Percentiles rank a stretch among this genome's conserved stretches.
Conservation (phyloP, 2,888 invertebrate genomes). For the Pseudoips prasinana region DNA sequence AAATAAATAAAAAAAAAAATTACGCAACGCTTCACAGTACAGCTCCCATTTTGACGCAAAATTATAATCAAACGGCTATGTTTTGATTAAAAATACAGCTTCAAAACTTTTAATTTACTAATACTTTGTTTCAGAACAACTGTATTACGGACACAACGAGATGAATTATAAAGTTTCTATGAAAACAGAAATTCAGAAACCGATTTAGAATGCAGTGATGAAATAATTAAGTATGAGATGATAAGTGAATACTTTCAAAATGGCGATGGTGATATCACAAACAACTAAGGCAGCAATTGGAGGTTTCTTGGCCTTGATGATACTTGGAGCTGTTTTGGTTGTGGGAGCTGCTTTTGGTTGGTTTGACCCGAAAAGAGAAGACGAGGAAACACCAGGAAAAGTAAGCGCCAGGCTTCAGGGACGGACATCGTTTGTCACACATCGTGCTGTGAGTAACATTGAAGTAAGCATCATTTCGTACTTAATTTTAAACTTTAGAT, state of each 20-base stretch:
- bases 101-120: no score
- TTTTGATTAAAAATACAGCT: no score
- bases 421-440: conserved; percentile 71
- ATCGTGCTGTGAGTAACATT: conserved; percentile 67
- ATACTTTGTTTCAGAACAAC: not conserved
- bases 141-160: conserved; percentile 1
- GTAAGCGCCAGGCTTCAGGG: conserved; percentile 73
- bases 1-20: no score
- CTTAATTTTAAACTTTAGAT: no score
- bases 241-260: conserved; percentile 55
- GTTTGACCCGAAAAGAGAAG: conserved; percentile 72
- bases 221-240: conserved; percentile 56
- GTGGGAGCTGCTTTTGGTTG: conserved; percentile 74
- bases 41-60: no score
- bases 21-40: no score
- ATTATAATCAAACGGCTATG: no score
- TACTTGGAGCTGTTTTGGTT: conserved; percentile 70
- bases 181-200: conserved; percentile 8
- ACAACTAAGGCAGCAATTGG: conserved; percentile 76
- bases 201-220: conserved; percentile 22
- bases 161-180: conserved; percentile 12
- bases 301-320: conserved; percentile 71
- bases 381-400: conserved; percentile 72
- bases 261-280: conserved; percentile 79
- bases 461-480: not conserved